A percentile compares a stretch with the other conserved stretches of the same genome.
Evolutionary conservation across 2,113 vertebrate species (phyloP).

Genomic region (Aspiorhynchus laticeps): DNA sequence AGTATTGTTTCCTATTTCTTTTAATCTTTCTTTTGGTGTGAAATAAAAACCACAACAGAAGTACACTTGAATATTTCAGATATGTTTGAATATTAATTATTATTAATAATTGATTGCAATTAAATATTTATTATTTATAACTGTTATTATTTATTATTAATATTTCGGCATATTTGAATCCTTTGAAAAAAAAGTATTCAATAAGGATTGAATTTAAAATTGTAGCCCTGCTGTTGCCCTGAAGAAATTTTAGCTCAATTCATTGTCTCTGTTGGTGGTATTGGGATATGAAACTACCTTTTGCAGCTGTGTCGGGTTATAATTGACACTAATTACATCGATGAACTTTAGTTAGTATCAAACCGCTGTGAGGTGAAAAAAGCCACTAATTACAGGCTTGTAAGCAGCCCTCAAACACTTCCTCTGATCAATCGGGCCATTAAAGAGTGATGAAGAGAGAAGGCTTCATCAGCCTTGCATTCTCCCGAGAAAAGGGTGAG

Average conservation of each 20-base stretch:
- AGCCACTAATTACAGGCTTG: conserved; percentile 64
- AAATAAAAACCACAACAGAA: background rate
- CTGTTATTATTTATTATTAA: background rate
- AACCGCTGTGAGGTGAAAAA: conserved; percentile 56
- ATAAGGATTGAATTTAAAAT: conserved; percentile 13
- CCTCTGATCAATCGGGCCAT: conserved; percentile 71
- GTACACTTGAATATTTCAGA: background rate
- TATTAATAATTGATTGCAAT: background rate
- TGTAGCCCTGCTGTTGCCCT: conserved; percentile 27
- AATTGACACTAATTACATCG: conserved; percentile 75
- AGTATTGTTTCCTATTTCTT: background rate
- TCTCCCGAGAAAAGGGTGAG: conserved; percentile 49
- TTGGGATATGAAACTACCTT: conserved; percentile 58
- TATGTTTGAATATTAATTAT: background rate
- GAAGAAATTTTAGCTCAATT: conserved; percentile 43
- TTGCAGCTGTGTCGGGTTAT: conserved; percentile 71
- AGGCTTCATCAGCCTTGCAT: conserved; percentile 70
- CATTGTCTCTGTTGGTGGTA: conserved; percentile 49
- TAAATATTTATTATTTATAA: background rate
- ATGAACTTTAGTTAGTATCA: conserved; percentile 72
- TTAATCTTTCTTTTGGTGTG: background rate
- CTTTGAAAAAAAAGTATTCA: conserved; percentile 15
- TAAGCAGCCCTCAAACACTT: conserved; percentile 51
- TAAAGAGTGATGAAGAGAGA: conserved; percentile 60
- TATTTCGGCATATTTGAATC: background rate